phyloP scores from a whole-genome alignment of 2,888 invertebrate species.

The Lithosia quadra region DNA sequence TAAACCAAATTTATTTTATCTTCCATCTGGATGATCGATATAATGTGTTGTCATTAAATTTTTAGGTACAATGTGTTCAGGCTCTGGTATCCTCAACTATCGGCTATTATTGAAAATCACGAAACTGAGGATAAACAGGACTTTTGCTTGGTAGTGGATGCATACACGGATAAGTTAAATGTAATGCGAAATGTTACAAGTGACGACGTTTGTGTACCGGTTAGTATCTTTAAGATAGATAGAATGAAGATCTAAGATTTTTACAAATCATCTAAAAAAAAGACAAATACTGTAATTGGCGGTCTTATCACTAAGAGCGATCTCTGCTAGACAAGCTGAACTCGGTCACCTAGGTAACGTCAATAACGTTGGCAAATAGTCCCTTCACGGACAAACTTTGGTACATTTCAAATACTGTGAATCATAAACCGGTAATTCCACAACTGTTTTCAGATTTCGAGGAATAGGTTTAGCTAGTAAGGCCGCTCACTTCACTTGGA shows the following conservation, averaged over 20 bases:
- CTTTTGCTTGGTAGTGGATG: conserved; percentile 61
- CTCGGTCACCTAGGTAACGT: not conserved
- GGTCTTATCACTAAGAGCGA: too few species aligned
- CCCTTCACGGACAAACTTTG: too few species aligned
- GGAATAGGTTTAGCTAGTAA: not conserved
- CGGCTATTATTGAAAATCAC: conserved; percentile 66
- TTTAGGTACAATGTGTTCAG: conserved; percentile 63
- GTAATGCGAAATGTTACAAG: conserved; percentile 19
- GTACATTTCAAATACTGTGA: not conserved
- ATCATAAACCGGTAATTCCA: not conserved
- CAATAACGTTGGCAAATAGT: not conserved
- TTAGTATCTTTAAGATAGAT: conserved; percentile 46
- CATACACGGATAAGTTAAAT: conserved; percentile 56
- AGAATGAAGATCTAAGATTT: too few species aligned
- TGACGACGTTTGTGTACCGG: conserved; percentile 59
- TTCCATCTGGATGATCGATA: not conserved
- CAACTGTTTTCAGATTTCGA: not conserved
- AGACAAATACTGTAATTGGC: too few species aligned
- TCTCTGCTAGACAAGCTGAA: too few species aligned
- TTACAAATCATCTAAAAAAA: too few species aligned
- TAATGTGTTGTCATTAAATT: conserved; percentile 17
- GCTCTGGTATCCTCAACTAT: conserved; percentile 71
- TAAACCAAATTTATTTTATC: too few species aligned
- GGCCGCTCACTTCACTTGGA: not conserved
- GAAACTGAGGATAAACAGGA: conserved; percentile 50